These are phyloP conservation scores for Heloderma charlesbogerti DNA, from an alignment of 2,113 vertebrate species.

Conservation along the genomic window DNA sequence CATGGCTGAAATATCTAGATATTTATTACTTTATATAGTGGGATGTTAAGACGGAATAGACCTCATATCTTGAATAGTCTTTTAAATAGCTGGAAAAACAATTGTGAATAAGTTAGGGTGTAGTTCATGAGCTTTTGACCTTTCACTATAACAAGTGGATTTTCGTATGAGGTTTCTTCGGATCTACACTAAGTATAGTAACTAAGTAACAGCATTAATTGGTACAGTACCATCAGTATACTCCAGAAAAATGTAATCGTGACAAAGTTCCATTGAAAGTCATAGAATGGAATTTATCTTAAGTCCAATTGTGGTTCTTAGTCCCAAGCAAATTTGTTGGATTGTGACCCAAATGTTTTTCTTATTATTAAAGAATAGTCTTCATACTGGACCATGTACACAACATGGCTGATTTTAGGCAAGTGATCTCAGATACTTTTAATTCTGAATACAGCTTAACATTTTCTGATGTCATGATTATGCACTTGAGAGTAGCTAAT, in stretches of 20 bases:
- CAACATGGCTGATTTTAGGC: background rate
- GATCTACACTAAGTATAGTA: background rate
- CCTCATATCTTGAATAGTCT: background rate
- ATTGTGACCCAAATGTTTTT: background rate
- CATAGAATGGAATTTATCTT: background rate
- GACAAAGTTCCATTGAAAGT: background rate
- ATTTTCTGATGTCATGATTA: background rate
- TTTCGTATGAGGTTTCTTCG: background rate
- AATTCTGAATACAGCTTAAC: background rate
- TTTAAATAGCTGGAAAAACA: background rate
- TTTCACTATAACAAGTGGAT: background rate
- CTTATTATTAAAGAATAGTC: background rate
- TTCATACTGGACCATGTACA: background rate
- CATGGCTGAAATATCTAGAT: background rate
- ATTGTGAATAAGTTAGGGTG: background rate
- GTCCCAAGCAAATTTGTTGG: background rate
- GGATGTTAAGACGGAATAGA: background rate
- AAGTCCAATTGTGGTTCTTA: background rate
- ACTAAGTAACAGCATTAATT: background rate
- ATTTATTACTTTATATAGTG: background rate
- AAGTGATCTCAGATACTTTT: background rate
- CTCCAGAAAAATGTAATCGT: background rate
- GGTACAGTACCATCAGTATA: background rate
- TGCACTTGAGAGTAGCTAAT: background rate
- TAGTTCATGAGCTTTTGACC: background rate